Evolutionary conservation across 2,113 vertebrate species (phyloP).

Genomic region (Lagopus muta): DNA sequence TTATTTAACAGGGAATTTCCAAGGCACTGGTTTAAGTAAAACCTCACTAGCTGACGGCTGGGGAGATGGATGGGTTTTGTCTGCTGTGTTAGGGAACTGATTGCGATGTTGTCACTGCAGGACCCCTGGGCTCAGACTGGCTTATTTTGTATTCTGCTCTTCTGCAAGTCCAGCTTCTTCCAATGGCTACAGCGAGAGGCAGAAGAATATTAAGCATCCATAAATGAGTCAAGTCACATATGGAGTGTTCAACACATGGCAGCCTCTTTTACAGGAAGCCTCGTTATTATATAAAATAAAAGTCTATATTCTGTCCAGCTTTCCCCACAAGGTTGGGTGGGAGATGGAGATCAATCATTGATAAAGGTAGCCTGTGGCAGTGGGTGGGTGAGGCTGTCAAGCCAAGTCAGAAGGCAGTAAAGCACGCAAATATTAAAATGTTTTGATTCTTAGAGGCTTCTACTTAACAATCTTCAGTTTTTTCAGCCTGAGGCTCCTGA

Average conservation of each 20-base stretch:
- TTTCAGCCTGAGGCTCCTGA: not conserved
- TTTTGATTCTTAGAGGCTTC: not conserved
- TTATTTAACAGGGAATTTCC: not conserved
- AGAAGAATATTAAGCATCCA: conserved; percentile 3
- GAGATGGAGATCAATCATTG: not conserved
- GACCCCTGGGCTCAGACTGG: not conserved
- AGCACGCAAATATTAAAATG: not conserved
- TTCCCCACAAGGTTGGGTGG: not conserved
- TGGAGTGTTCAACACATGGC: not conserved
- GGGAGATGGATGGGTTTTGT: not conserved
- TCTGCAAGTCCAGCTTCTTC: not conserved
- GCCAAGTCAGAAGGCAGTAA: not conserved
- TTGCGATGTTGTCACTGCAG: not conserved
- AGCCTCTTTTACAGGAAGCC: not conserved
- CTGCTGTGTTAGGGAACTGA: not conserved
- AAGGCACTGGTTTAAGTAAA: not conserved
- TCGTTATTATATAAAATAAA: not conserved
- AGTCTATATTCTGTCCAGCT: not conserved
- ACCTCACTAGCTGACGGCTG: not conserved
- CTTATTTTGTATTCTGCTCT: not conserved
- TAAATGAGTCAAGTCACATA: not conserved
- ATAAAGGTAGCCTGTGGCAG: not conserved
- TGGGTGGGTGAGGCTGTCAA: not conserved
- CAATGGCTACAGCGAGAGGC: not conserved
- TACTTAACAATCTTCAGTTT: not conserved